phyloP scores from a whole-genome alignment of 1,140 invertebrate species.

The Carcinoscorpius rotundicauda region DNA sequence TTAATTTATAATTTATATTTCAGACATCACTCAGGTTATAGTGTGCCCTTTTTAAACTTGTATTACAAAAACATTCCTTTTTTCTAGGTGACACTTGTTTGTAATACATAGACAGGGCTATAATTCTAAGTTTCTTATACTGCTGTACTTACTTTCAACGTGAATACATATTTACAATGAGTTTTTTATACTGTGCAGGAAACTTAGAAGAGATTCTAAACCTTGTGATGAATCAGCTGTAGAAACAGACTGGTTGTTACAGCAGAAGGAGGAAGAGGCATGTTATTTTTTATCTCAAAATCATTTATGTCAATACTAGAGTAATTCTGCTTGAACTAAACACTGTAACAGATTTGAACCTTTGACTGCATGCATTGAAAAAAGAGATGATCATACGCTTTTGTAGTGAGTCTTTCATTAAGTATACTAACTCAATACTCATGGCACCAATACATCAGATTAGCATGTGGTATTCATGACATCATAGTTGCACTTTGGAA shows the following conservation, averaged over 20 bases:
- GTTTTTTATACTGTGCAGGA: constrained; percentile 32
- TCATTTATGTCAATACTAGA: too few species aligned
- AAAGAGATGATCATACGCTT: too few species aligned
- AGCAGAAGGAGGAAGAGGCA: constrained; percentile 90
- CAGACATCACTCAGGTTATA: background rate
- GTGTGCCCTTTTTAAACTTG: background rate
- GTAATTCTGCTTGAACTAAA: too few species aligned
- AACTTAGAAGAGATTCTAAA: constrained; percentile 70
- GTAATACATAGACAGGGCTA: background rate
- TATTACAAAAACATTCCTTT: background rate
- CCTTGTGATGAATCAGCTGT: constrained; percentile 55
- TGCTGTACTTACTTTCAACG: constrained; percentile 25
- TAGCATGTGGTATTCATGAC: too few species aligned
- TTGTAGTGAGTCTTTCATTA: too few species aligned
- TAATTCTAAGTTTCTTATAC: constrained; percentile 13
- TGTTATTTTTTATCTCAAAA: too few species aligned
- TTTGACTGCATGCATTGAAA: too few species aligned
- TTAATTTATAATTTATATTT: background rate
- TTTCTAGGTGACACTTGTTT: background rate
- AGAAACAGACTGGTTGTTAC: constrained; percentile 68
- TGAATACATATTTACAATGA: too few species aligned
- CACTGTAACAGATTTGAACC: too few species aligned
- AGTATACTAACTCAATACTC: too few species aligned
- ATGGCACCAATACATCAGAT: too few species aligned
- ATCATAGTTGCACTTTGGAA: too few species aligned